Evolutionary conservation across 2,888 invertebrate species (phyloP), one percentile per base, ranked within the genome.

Genomic region (Perdita meconis): DNA sequence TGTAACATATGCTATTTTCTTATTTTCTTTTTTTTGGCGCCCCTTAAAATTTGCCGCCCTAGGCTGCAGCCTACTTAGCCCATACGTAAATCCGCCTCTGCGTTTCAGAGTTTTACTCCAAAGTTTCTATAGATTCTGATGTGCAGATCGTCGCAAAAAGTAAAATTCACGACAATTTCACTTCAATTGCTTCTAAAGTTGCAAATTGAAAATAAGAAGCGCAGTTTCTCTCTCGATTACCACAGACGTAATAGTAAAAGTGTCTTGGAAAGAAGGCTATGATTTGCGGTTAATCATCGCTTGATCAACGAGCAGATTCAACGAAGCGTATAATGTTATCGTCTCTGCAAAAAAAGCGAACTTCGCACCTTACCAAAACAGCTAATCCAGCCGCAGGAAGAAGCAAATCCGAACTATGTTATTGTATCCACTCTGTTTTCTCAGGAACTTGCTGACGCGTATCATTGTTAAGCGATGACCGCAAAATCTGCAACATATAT

Each of bases 271-370:
- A 75, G 63, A 74, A 64, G 64, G 55, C 26, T 57, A 19, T 30
- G n/a, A 26, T 13, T 40, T 36, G 13, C 51, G 50, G 56, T 47
- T 36, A 57, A 44, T 67, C 34, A 71, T 76, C 64, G 76, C 69
- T 55, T 65, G 71, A 68, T 64, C 77, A 63, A 55, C 51, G 57
- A 61, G 61, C 4, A 64, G 61, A 77, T 47, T 30, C 59, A 79
- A 79, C 68, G 66, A 66, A 53, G 70, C 70, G 65, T 79, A 44
- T 61, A 47, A 56, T 64, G 64, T 56, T 72, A 72, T 22, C 19
- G n/a, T n/a, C 1, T 10, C 0, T 3, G 19, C 47, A 44, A 77
- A 66, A 77, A 79, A 72, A 36, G 19, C 38, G 16, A 24, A 59
- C 44, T 30, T 60, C 16, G 47, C 47, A 47, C 63, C 40, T 67